These are phyloP conservation scores for Aspidiotus destructor DNA, from an alignment of 2,888 invertebrate species.

Conservation along the genomic window DNA sequence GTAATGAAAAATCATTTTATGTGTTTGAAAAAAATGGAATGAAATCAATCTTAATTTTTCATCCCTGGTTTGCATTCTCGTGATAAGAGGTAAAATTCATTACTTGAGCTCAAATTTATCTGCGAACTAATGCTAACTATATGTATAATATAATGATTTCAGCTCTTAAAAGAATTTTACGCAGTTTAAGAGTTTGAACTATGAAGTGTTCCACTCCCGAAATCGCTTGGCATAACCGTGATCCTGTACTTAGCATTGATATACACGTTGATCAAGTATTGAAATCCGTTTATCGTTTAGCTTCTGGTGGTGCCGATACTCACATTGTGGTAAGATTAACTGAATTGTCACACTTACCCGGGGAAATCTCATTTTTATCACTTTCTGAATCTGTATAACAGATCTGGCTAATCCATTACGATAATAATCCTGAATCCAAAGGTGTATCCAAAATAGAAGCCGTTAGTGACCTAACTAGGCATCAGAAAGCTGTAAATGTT, in stretches of 20 bases:
- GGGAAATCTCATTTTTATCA: background rate
- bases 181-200: constrained; percentile 16
- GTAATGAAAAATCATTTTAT: too few relatives aligned
- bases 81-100: too few relatives aligned
- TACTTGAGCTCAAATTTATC: too few relatives aligned
- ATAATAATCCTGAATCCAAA: constrained; percentile 42
- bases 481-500: constrained; percentile 86
- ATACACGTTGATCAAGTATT: constrained; percentile 54
- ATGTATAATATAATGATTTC: too few relatives aligned
- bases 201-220: constrained; percentile 96
- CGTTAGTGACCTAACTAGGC: constrained; percentile 77
- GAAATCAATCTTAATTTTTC: too few relatives aligned
- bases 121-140: too few relatives aligned
- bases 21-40: too few relatives aligned
- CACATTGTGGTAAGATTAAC: constrained; percentile 66
- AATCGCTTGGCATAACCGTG: constrained; percentile 95
- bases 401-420: constrained; percentile 72
- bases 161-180: too few relatives aligned
- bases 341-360: background rate
- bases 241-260: constrained; percentile 84
- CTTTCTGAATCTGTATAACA: constrained; percentile 42
- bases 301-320: constrained; percentile 82
- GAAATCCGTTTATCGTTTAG: constrained; percentile 60
- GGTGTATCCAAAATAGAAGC: constrained; percentile 62
- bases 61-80: too few relatives aligned